Conservation (phyloP, 2,113 vertebrate genomes). For the Myotis brandtii region DNA sequence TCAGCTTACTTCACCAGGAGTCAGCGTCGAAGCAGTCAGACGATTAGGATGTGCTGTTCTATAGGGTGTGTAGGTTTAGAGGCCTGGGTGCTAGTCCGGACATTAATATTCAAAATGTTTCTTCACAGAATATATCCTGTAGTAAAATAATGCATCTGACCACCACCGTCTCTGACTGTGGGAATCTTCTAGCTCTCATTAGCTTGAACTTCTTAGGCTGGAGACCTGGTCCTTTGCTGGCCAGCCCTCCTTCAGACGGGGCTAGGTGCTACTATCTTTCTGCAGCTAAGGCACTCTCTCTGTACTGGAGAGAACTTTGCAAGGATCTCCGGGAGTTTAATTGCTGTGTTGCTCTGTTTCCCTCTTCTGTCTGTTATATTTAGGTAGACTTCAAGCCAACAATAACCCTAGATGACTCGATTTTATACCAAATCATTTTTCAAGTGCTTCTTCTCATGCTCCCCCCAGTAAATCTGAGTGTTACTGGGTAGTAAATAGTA, state of each 20-base stretch:
- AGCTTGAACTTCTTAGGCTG: background rate
- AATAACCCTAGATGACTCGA: background rate
- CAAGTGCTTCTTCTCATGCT: background rate
- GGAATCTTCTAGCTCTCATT: background rate
- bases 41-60: background rate
- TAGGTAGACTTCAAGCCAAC: background rate
- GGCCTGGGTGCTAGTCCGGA: background rate
- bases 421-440: constrained; percentile 8
- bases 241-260: background rate
- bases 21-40: background rate
- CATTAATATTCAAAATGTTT: background rate
- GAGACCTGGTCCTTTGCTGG: background rate
- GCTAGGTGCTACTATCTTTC: background rate
- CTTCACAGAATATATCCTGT: background rate
- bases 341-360: background rate
- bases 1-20: background rate
- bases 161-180: background rate
- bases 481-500: background rate
- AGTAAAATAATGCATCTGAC: background rate
- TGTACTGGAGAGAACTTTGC: background rate
- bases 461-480: background rate
- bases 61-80: background rate
- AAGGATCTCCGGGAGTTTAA: background rate
- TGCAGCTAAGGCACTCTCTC: background rate
- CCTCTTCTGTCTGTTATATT: background rate